Conservation (phyloP, 2,113 vertebrate species). For the Azemiops feae region DNA sequence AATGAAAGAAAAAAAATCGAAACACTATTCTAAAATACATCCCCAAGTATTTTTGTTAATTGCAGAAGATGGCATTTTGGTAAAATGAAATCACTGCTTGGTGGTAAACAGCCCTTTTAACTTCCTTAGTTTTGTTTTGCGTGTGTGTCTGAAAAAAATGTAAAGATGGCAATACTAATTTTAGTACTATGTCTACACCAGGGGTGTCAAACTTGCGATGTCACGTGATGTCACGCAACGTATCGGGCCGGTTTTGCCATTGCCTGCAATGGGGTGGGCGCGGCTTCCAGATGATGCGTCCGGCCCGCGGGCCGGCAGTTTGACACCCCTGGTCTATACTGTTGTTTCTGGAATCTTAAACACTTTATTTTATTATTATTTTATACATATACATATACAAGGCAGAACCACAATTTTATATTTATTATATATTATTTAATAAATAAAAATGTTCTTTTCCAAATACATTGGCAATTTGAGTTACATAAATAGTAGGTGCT, state of each 20-base stretch:
- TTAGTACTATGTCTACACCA: not conserved
- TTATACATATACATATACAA: not conserved
- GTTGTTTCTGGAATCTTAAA: not conserved
- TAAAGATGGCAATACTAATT: not conserved
- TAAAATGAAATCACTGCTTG: not conserved
- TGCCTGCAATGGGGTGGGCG: too few species aligned
- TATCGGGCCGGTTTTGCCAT: too few species aligned
- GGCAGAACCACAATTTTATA: not conserved
- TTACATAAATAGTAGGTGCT: not conserved
- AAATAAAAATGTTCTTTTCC: not conserved
- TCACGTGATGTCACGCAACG: too few species aligned
- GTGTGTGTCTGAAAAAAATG: not conserved
- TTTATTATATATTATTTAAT: not conserved
- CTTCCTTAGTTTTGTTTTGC: not conserved
- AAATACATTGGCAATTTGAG: not conserved
- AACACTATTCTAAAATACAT: not conserved
- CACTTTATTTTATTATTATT: not conserved
- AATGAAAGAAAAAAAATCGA: not conserved
- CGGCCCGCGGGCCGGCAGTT: too few species aligned
- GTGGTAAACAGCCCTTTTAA: not conserved
- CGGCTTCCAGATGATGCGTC: too few species aligned
- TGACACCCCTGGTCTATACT: too few species aligned
- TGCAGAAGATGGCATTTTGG: not conserved
- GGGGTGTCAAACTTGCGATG: too few species aligned
- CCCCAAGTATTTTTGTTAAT: not conserved